Base-by-base conservation (phyloP, 1,140 invertebrate species). In the Drosophila albomicans region DNA sequence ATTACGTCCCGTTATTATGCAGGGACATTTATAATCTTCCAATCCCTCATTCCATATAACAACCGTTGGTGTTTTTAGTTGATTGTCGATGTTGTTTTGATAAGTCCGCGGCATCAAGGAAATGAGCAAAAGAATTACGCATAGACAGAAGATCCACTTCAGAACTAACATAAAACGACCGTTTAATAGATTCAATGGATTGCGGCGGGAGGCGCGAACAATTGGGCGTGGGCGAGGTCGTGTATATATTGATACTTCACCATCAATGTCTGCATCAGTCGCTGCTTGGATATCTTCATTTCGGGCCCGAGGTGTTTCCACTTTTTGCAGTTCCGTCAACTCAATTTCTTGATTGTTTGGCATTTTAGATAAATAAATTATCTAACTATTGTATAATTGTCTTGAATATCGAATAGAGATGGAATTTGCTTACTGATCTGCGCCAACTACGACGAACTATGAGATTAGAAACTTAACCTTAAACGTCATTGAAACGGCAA, bases 201-300 rank as follows among this genome's bases (percentile, higher is more conserved):
- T 67, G 2, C 20, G 11, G 2, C 61, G 79, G 0, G 82, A 71
- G 5, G 49, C 15, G 1, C 28, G 35, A 7, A 32, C 30, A 32
- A 6, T 32, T 3, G 69, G 72, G 25, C 75, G 8, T n/a, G 8
- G 68, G 0, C 57, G 46, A 5, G 82, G 75, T 1, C 75, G 79
- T 11, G 82, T 79, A 49, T 79, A 13, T 0, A 64, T 35, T 7
- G 45, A 8, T 0, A 46, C 20, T 16, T 78, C 70, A 6, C 6
- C 13, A 1, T 54, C 30, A 7, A n/a, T 30, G 1, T 30, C 28
- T 13, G 11, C 3, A 3, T 51, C 48, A 28, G 20, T 7, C 3
- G 4, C 10, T 25, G 20, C 11, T 7, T 49, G 25, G 6, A 13
- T 6, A 7, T 5, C 30, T 15, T 15, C 28, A 35, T 54, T 16